These are phyloP conservation scores for Notocelia uddmanniana DNA, from an alignment of 2,888 invertebrate genomes.

Conservation along the genomic window DNA sequence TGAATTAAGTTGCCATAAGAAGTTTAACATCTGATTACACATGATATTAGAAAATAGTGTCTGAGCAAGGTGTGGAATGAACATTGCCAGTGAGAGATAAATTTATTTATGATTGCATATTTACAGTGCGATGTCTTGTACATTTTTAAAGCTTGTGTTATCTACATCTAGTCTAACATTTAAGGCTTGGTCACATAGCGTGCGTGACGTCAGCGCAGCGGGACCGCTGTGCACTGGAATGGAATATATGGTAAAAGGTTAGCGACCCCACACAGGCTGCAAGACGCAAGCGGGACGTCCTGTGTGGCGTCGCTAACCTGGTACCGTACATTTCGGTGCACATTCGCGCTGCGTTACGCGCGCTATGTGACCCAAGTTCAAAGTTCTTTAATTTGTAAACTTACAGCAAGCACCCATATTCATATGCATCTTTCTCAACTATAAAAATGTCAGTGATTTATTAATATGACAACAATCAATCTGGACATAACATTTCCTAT, in stretches of 20 bases:
- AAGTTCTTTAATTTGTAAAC: no score
- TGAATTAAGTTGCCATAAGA: background rate
- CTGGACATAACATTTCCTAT: background rate
- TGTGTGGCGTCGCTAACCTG: no score
- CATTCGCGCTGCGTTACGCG: no score
- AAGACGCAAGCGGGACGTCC: no score
- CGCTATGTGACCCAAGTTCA: no score
- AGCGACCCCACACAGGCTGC: no score
- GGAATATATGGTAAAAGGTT: no score
- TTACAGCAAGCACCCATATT: slow-evolving; percentile 4
- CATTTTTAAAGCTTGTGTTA: background rate
- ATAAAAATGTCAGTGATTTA: no score
- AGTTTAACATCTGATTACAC: background rate
- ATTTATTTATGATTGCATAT: slow-evolving; percentile 39
- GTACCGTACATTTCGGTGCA: no score
- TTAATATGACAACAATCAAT: background rate
- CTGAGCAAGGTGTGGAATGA: background rate
- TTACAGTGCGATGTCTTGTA: slow-evolving; percentile 22
- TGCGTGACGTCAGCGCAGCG: no score
- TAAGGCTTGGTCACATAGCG: no score
- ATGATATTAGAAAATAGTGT: slow-evolving; percentile 17
- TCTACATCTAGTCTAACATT: background rate
- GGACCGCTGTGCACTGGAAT: no score
- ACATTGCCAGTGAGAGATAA: slow-evolving; percentile 28
- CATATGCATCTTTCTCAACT: background rate